Conservation (phyloP, 2,113 vertebrate species). For the Anhinga rufa region DNA sequence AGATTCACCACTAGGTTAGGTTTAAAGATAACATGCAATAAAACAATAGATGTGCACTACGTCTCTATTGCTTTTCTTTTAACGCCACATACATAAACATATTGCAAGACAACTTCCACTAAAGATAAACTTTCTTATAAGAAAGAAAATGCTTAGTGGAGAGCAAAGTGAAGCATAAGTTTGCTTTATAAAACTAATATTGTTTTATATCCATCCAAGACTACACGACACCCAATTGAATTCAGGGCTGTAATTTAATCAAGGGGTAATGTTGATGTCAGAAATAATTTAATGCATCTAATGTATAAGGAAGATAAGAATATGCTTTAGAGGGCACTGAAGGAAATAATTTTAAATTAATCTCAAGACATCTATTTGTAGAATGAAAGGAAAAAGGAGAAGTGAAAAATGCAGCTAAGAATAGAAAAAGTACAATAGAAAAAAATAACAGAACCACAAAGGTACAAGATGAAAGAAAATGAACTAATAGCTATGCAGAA, state of each 20-base stretch:
- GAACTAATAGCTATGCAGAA: neutral
- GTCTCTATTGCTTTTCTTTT: neutral
- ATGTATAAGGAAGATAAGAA: neutral
- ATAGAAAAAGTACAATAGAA: neutral
- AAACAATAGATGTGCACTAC: neutral
- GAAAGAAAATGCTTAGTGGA: neutral
- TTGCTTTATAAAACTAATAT: neutral
- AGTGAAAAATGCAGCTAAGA: neutral
- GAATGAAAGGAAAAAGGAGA: neutral
- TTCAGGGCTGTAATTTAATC: slow-evolving; percentile 35
- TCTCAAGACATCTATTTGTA: neutral
- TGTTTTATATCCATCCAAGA: neutral
- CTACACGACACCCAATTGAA: neutral
- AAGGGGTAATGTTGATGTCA: neutral
- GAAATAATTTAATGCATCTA: slow-evolving; percentile 23
- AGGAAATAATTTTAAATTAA: slow-evolving; percentile 13
- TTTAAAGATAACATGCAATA: neutral
- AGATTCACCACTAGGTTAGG: neutral
- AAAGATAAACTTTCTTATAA: neutral
- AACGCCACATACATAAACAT: neutral
- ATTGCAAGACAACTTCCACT: neutral
- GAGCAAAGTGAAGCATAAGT: neutral
- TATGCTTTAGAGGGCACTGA: neutral
- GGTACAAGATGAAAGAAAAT: neutral
- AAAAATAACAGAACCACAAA: neutral